Evolutionary conservation across 1,140 invertebrate species (phyloP), one percentile per base, ranked within the genome.

Genomic region (Nephila pilipes): DNA sequence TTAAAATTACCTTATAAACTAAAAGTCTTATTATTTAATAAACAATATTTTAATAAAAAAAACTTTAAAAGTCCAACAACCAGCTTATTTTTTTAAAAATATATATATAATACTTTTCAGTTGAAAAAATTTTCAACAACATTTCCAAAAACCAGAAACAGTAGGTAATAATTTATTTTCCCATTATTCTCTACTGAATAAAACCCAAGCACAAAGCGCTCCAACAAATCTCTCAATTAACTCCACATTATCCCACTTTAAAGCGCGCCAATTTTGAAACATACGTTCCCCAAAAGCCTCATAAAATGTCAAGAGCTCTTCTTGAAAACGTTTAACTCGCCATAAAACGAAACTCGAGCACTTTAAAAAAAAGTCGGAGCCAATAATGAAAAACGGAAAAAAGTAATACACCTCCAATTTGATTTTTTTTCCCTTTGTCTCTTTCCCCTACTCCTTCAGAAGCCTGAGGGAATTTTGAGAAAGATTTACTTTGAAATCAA

Each of bases 401-500:
- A 63, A 92, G 60, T 92, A 92, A 85, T 85, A 92, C 81, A 80
- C 46, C 81, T 92, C 75, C 90, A 92, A 92, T 92, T 92, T 92
- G 57, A 85, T 85, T 85, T 46, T 85, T 69, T 60, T 85, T 63
- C 58, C 8, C 14, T 57, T 75, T 29, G 25, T 79, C 69, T 16
- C 29, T 58, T 46, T 14, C 46, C 20, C 88, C n/a, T 46, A 46
- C 46, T 36, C 80, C 55, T 29, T 36, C 88, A n/a, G 12, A 6
- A 22, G 80, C 90, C 58, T 22, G 58, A 69, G 90, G 90, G 90
- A 92, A 69, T 92, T 92, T 92, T 92, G 90, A 92, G 90, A 85
- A 92, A 92, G 90, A 92, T 92, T 92, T 92, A 85, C 81, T 92
- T 92, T 85, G n/a, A 81, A 92, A 92, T 92, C 90, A 92, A 92